Percentiles rank a stretch among this genome's conserved stretches.
Conservation (phyloP, 2,113 vertebrate genomes). For the Girardinichthys multiradiatus region DNA sequence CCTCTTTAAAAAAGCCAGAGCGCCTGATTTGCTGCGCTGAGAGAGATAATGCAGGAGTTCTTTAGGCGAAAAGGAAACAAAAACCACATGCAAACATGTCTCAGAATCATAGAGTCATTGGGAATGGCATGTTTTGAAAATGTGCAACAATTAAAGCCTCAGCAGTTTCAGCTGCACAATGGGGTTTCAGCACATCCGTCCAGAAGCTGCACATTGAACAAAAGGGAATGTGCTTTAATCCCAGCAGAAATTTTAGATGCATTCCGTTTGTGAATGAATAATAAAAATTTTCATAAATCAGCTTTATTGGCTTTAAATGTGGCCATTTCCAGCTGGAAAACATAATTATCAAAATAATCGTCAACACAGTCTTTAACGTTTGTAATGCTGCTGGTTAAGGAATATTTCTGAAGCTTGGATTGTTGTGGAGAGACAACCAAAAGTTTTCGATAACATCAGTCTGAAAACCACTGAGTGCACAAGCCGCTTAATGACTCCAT, state of each 20-base stretch:
- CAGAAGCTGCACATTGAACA: constrained; percentile 6
- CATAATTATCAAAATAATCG: neutral
- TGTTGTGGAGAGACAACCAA: neutral
- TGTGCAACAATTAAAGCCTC: constrained; percentile 57
- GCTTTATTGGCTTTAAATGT: neutral
- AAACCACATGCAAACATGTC: constrained; percentile 47
- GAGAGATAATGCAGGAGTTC: constrained; percentile 64
- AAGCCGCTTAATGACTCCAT: no score
- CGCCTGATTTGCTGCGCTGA: constrained; percentile 52
- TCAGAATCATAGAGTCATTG: constrained; percentile 57
- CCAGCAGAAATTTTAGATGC: neutral
- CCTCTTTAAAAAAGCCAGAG: constrained; percentile 51
- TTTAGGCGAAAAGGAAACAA: constrained; percentile 61
- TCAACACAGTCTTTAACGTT: neutral
- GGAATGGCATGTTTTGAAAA: constrained; percentile 47
- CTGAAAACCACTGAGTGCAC: no score
- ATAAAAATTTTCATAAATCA: neutral
- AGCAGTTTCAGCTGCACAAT: constrained; percentile 34
- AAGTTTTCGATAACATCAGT: neutral
- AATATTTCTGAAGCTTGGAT: neutral
- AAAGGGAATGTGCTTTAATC: constrained; percentile 35
- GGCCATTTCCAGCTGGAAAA: neutral
- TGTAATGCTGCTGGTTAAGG: neutral
- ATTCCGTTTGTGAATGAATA: neutral
- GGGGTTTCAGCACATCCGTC: constrained; percentile 40